These are phyloP conservation scores for Syndactyla subalaris DNA, from an alignment of 2,797 vertebrate genomes.

Conservation along the genomic window DNA sequence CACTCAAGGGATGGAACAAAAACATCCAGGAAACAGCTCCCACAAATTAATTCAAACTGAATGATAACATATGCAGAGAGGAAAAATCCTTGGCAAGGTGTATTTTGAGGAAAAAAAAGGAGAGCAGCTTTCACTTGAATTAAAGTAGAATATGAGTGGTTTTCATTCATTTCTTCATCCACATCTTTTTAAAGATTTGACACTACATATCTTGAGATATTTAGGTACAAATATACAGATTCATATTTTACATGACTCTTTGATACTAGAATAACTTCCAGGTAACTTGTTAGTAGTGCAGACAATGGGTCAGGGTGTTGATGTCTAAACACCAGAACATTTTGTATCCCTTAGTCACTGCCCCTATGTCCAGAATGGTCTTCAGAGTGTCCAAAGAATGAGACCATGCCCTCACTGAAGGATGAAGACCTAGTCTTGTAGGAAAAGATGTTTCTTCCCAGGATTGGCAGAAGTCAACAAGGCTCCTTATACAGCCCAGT, in stretches of 20 bases:
- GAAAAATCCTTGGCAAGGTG: not conserved
- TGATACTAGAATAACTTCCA: not conserved
- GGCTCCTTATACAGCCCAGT: not conserved
- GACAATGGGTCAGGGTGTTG: not conserved
- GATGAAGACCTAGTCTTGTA: not conserved
- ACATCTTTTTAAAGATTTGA: not conserved
- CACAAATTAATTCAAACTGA: slow-evolving; percentile 5
- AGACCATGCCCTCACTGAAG: not conserved
- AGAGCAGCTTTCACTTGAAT: not conserved
- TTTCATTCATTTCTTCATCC: not conserved
- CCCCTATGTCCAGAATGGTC: not conserved
- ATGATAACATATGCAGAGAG: not conserved
- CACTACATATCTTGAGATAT: not conserved
- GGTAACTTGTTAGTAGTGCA: not conserved
- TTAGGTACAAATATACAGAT: not conserved
- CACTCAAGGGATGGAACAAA: slow-evolving; percentile 1
- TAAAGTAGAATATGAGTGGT: not conserved
- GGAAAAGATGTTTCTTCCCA: not conserved
- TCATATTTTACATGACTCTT: not conserved
- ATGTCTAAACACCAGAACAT: not conserved
- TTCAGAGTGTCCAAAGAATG: not conserved
- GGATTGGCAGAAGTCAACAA: not conserved
- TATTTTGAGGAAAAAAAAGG: not conserved
- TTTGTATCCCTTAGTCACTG: not conserved
- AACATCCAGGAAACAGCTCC: not conserved